Conservation (phyloP, 2,113 vertebrate species). For the Edolisoma coerulescens region DNA sequence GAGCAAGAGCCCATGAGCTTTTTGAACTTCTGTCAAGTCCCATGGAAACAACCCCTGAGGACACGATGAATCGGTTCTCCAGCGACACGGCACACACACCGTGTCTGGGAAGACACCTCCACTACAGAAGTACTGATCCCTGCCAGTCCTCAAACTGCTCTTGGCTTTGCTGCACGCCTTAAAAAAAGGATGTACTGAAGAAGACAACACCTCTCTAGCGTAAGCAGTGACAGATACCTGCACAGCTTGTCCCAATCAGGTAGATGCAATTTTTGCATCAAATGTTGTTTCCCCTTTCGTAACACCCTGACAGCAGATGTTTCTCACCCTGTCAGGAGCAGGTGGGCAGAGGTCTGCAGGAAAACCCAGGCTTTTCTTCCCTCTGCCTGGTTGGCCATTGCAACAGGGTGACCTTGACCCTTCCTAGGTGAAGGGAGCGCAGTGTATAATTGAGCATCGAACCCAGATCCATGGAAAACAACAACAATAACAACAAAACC, state of each 20-base stretch:
- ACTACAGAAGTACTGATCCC: not conserved
- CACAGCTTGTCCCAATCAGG: not conserved
- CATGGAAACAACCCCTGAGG: not conserved
- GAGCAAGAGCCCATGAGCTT: not conserved
- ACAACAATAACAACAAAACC: not conserved
- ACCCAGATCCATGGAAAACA: not conserved
- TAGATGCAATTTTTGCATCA: not conserved
- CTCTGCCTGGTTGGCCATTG: not conserved
- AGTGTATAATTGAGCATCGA: not conserved
- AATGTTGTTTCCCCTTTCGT: not conserved
- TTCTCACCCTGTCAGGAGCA: not conserved
- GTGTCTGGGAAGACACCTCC: not conserved
- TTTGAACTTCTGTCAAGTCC: not conserved
- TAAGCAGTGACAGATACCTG: not conserved
- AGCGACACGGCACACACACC: accelerated
- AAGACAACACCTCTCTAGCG: not conserved
- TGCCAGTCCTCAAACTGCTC: not conserved
- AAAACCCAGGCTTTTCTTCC: not conserved
- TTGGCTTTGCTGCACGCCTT: not conserved
- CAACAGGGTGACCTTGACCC: not conserved
- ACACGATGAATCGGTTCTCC: accelerated
- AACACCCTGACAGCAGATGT: not conserved
- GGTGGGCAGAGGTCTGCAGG: not conserved
- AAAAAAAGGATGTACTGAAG: not conserved
- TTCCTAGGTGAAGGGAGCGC: not conserved